A percentile compares a stretch with the other conserved stretches of the same genome.
Conservation (phyloP, 2,797 vertebrate species). For the Gambelia wislizenii region DNA sequence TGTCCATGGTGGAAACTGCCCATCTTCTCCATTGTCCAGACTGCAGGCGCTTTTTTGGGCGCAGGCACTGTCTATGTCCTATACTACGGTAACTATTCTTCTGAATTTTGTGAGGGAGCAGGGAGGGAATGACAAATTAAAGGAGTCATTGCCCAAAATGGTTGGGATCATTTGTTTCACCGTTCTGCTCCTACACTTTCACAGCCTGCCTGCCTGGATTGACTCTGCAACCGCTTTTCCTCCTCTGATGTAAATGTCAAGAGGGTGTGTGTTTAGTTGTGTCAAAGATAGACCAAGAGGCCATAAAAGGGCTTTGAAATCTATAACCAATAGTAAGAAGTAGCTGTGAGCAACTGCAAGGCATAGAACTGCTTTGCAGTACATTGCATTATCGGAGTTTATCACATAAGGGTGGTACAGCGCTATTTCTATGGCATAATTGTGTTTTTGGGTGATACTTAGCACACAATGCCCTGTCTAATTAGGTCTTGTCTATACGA, state of each 20-base stretch:
- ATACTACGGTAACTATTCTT: conserved; percentile 82
- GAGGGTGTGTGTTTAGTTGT: background rate
- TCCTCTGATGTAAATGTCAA: background rate
- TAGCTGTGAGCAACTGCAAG: too few species aligned
- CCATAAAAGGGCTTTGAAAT: too few species aligned
- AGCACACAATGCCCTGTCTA: too few species aligned
- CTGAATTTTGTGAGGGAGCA: fast-evolving
- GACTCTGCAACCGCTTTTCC: background rate
- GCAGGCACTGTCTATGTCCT: conserved; percentile 82
- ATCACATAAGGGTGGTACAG: too few species aligned
- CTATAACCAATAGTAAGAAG: too few species aligned
- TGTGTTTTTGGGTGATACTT: too few species aligned
- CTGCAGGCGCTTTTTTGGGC: conserved; percentile 81
- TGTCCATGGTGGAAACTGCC: conserved; percentile 83
- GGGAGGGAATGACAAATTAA: background rate
- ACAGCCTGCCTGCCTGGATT: background rate
- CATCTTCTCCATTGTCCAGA: conserved; percentile 81
- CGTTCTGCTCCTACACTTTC: background rate
- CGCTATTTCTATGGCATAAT: too few species aligned
- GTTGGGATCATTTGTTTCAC: background rate
- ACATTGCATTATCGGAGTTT: too few species aligned
- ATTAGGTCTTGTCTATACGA: too few species aligned
- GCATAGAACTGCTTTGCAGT: too few species aligned
- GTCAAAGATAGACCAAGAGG: background rate
- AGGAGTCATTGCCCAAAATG: too few species aligned